Evolutionary conservation across 2,113 vertebrate genomes (phyloP), one percentile per base, ranked within the genome.

Genomic region (Podarcis raffonei): DNA sequence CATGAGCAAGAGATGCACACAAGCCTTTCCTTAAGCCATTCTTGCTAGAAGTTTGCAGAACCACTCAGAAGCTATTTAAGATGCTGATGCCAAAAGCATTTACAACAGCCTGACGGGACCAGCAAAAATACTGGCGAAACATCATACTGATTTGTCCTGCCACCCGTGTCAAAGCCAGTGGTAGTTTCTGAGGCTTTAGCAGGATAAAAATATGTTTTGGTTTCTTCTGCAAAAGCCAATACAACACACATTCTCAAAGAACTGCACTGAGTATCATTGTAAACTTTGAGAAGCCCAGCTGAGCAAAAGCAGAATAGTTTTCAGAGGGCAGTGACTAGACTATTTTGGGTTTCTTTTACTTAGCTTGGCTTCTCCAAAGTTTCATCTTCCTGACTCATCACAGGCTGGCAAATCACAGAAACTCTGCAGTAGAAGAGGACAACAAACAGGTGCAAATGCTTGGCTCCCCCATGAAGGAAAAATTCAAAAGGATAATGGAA

Each of bases 121-220:
- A 93, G 87, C 85, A 93, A 92, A 95, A 94, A 95, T 92, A 94
- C 94, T 91, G 86, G 87, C 93, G 93, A 94, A 92, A 91, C 91
- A 94, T 92, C 93, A 94, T 93, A 91, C 92, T 94, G 91, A 92
- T 89, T 92, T 35, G 77, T 88, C 90, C 90, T 90, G 90, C 87
- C 91, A 90, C 0, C 0, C 93, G 78, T 65, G 78, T 65, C 80
- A 20, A 30, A 93, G 78, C 59, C 65, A 32, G 2, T 12, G 71
- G 72, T 0, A 53, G 87, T 91, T 86, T 42, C 84, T 27, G 75
- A 2, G 12, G 5, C 82, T 76, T 83, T 2, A 37, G 11, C 25
- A 57, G 18, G 4, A 37, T 66, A 11, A 15, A 30, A 72, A 39
- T 15, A 8, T n/a, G n/a, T 6, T 85, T 2, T 25, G 37, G 16